Evolutionary conservation across 2,797 vertebrate genomes (phyloP).

Genomic region (Sebastes dallii): DNA sequence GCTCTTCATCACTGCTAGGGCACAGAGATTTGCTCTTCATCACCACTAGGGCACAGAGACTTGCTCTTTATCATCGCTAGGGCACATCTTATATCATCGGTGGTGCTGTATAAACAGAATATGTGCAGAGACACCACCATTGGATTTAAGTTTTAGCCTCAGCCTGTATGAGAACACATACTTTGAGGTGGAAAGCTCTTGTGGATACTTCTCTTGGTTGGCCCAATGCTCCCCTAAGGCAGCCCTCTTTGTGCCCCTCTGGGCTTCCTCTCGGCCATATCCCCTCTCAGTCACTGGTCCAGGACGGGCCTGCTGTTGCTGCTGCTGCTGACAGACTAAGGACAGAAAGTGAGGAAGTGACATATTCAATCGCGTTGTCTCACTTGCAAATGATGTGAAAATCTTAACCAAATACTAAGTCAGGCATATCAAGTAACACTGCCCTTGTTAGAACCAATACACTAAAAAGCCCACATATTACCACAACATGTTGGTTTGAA

Average conservation of each 20-base stretch:
- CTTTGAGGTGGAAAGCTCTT: slow-evolving; percentile 77
- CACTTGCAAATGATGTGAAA: background rate
- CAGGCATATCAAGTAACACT: background rate
- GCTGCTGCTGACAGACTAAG: slow-evolving; percentile 72
- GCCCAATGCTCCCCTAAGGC: slow-evolving; percentile 69
- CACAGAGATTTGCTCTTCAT: no score
- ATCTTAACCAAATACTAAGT: background rate
- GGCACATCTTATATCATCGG: background rate
- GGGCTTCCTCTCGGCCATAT: slow-evolving; percentile 64
- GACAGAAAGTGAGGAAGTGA: background rate
- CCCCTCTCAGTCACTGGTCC: slow-evolving; percentile 69
- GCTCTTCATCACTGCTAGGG: no score
- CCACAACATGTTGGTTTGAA: background rate
- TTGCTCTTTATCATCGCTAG: no score
- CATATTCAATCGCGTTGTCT: background rate
- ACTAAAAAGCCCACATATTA: background rate
- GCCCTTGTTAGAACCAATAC: background rate
- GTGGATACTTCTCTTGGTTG: slow-evolving; percentile 67
- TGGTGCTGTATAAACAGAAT: background rate
- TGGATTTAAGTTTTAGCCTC: background rate
- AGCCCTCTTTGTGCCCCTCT: slow-evolving; percentile 69
- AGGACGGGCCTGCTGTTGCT: slow-evolving; percentile 33
- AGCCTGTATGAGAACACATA: slow-evolving; percentile 53
- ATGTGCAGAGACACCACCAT: background rate
- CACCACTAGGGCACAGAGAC: no score